Percentiles rank a stretch among this genome's conserved stretches.
Conservation (phyloP, 1,140 invertebrate genomes). For the Acromyrmex echinatior region DNA sequence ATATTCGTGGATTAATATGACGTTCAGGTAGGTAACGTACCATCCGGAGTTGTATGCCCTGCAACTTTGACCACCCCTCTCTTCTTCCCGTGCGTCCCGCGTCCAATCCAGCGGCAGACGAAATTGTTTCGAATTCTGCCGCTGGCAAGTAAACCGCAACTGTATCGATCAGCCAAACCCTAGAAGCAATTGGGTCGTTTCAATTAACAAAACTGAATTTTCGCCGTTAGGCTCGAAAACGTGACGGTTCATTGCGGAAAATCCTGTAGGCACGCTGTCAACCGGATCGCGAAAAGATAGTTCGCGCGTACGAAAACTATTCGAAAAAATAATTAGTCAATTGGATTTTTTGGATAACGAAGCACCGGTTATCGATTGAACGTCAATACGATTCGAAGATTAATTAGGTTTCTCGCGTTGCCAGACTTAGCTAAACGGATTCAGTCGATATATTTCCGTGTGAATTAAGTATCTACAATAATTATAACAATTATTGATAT, state of each 20-base stretch:
- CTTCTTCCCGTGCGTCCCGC: not conserved
- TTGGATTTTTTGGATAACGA: constrained; percentile 63
- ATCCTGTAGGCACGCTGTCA: constrained; percentile 27
- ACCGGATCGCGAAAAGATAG: constrained; percentile 48
- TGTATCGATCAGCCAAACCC: constrained; percentile 63
- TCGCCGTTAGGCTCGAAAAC: constrained; percentile 66
- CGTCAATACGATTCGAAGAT: constrained; percentile 20
- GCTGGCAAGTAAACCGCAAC: constrained; percentile 39
- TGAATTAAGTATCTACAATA: not conserved
- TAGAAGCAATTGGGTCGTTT: constrained; percentile 70
- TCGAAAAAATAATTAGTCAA: constrained; percentile 67
- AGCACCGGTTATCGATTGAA: constrained; percentile 6
- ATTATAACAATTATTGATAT: not conserved
- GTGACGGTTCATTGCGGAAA: constrained; percentile 62
- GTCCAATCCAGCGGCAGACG: constrained; percentile 17
- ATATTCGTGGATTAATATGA: constrained; percentile 68
- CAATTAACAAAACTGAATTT: constrained; percentile 75
- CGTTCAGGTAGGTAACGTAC: constrained; percentile 55
- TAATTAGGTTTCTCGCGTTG: constrained; percentile 54
- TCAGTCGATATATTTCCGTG: constrained; percentile 13
- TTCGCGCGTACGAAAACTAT: constrained; percentile 30
- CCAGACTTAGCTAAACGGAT: too few species aligned
- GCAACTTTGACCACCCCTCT: constrained; percentile 32
- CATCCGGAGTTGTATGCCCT: constrained; percentile 39
- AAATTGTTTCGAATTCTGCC: constrained; percentile 58